Evolutionary conservation across 1,140 invertebrate species (phyloP).

Genomic region (Apolygus lucorum): DNA sequence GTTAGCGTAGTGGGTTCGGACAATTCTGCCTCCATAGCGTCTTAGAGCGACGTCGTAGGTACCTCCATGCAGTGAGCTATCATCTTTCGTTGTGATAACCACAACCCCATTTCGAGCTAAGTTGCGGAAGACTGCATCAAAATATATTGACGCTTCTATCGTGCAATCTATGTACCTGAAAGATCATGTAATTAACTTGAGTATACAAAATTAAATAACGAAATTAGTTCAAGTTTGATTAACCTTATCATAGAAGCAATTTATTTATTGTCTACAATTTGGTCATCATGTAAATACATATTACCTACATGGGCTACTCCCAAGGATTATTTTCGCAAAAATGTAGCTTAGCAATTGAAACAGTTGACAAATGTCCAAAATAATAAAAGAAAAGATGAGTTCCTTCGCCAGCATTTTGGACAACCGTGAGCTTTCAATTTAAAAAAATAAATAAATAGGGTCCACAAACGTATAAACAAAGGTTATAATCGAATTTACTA

Average conservation of each 20-base stretch:
- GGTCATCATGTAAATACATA: neutral
- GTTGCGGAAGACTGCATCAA: constrained; percentile 26
- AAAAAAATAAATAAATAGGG: too few relatives aligned
- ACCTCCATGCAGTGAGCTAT: constrained; percentile 19
- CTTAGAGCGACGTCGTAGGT: constrained; percentile 20
- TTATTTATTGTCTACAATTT: neutral
- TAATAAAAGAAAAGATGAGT: too few relatives aligned
- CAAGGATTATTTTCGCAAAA: neutral
- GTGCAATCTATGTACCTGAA: constrained; percentile 25
- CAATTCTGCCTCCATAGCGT: constrained; percentile 25
- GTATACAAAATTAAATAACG: neutral
- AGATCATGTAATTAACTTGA: neutral
- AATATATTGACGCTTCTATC: constrained; percentile 21
- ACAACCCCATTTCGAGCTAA: constrained; percentile 22
- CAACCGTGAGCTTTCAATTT: too few relatives aligned
- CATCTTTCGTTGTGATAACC: constrained; percentile 27
- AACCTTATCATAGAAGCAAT: neutral
- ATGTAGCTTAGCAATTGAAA: too few relatives aligned
- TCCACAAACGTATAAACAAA: too few relatives aligned
- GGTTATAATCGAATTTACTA: too few relatives aligned
- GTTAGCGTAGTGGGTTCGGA: constrained; percentile 17
- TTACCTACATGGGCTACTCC: neutral
- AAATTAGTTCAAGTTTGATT: neutral
- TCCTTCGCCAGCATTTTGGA: too few relatives aligned
- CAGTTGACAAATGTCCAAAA: too few relatives aligned